These are phyloP conservation scores for Diorhabda carinulata DNA, from an alignment of 1,140 invertebrate species.

Conservation along the genomic window DNA sequence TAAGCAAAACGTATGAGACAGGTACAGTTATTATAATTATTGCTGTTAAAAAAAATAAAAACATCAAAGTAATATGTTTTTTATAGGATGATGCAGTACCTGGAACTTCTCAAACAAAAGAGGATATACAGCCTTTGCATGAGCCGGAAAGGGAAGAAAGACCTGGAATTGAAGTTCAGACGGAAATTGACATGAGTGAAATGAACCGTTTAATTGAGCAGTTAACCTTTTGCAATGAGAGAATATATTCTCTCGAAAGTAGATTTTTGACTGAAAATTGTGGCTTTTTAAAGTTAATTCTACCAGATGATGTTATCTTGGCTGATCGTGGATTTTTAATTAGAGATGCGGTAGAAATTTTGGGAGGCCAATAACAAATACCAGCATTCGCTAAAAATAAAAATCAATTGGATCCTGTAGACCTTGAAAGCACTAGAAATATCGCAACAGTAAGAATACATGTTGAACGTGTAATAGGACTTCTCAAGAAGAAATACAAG, in stretches of 20 bases:
- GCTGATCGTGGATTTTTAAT: slow-evolving; percentile 16
- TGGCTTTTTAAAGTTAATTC: slow-evolving; percentile 13
- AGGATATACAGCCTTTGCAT: neutral
- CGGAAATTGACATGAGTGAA: neutral
- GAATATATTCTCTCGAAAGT: neutral
- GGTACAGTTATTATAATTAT: neutral
- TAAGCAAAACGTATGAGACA: slow-evolving; percentile 2
- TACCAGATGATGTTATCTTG: slow-evolving; percentile 13
- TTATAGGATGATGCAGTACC: neutral
- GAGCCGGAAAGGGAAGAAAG: too few relatives aligned
- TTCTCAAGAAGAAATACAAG: slow-evolving; percentile 1
- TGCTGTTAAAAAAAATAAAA: neutral
- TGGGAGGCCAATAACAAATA: slow-evolving; percentile 4
- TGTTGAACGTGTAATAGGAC: slow-evolving; percentile 13
- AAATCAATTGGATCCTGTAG: slow-evolving; percentile 7
- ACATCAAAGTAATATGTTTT: neutral
- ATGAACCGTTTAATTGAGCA: neutral
- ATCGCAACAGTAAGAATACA: slow-evolving; percentile 12
- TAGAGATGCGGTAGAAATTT: slow-evolving; percentile 6
- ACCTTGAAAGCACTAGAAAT: slow-evolving; percentile 8
- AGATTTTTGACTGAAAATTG: slow-evolving; percentile 16
- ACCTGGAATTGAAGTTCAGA: neutral
- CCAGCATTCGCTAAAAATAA: slow-evolving; percentile 11
- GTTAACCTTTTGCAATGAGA: neutral
- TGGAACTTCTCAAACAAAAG: slow-evolving; percentile 3